A percentile compares a stretch with the other conserved stretches of the same genome.
phyloP scores from a whole-genome alignment of 2,888 invertebrate genomes.

The Andricus curvator region DNA sequence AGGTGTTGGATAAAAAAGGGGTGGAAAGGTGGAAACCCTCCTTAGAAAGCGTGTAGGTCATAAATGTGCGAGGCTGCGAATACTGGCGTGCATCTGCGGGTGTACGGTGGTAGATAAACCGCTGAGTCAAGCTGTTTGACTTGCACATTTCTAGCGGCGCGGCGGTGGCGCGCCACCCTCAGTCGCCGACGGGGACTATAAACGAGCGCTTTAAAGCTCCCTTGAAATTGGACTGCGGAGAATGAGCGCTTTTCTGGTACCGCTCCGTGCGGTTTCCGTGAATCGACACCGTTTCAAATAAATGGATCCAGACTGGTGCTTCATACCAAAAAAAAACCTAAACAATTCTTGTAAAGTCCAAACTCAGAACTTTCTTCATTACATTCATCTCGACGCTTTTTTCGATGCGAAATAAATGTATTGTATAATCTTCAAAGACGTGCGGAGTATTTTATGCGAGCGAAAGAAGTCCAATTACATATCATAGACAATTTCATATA shows the following conservation, averaged over 20 bases:
- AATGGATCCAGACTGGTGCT: not conserved
- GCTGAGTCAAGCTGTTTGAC: constrained; percentile 76
- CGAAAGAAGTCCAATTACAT: no score
- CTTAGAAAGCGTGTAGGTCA: constrained; percentile 57
- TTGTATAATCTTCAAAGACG: no score
- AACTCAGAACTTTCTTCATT: not conserved
- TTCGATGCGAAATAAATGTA: no score
- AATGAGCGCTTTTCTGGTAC: constrained; percentile 65
- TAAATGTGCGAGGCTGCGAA: constrained; percentile 65
- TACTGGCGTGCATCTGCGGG: constrained; percentile 62
- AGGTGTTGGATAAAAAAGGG: not conserved
- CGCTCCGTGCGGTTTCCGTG: constrained; percentile 46
- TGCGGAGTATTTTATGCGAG: no score
- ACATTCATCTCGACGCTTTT: no score
- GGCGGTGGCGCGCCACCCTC: constrained; percentile 64
- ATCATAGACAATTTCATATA: no score
- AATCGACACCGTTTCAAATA: not conserved
- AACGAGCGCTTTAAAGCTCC: constrained; percentile 71
- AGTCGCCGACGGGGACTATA: constrained; percentile 67
- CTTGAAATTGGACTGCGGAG: constrained; percentile 72
- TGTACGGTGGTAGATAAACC: constrained; percentile 69
- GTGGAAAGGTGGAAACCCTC: not conserved
- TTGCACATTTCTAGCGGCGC: constrained; percentile 74
- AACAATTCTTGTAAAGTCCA: not conserved
- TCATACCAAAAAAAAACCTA: not conserved